These are phyloP conservation scores for Carpatolechia fugitivella DNA, from an alignment of 2,888 invertebrate species.

Conservation along the genomic window DNA sequence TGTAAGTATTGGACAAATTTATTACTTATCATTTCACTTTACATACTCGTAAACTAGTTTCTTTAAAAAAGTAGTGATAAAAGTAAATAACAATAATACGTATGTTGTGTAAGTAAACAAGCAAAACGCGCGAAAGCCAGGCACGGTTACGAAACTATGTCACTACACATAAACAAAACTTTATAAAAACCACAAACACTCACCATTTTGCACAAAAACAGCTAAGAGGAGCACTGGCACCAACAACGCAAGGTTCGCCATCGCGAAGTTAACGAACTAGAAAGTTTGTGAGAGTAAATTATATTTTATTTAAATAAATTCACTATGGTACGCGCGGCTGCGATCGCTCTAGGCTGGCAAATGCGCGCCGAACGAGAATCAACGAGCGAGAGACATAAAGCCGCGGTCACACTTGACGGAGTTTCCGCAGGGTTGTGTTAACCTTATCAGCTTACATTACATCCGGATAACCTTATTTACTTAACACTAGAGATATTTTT, in stretches of 20 bases:
- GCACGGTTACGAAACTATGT: not conserved
- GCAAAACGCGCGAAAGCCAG: not conserved
- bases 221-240: constrained; percentile 65
- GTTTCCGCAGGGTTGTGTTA: constrained; percentile 2
- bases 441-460: not conserved
- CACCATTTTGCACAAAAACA: constrained; percentile 60
- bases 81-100: too few relatives aligned
- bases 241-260: constrained; percentile 58
- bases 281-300: constrained; percentile 31
- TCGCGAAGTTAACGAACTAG: constrained; percentile 41
- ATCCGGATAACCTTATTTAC: not conserved
- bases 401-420: constrained; percentile 6
- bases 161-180: constrained; percentile 21
- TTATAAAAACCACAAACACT: constrained; percentile 23
- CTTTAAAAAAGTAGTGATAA: too few relatives aligned
- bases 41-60: too few relatives aligned
- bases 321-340: constrained; percentile 20
- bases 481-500: too few relatives aligned
- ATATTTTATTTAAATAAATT: not conserved
- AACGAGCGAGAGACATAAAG: constrained; percentile 8
- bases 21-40: too few relatives aligned
- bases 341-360: constrained; percentile 51
- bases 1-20: too few relatives aligned
- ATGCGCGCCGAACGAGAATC: constrained; percentile 41
- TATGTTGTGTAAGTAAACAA: too few relatives aligned